Base-by-base conservation (phyloP, 2,113 vertebrate genomes). In the Gallinago media region DNA sequence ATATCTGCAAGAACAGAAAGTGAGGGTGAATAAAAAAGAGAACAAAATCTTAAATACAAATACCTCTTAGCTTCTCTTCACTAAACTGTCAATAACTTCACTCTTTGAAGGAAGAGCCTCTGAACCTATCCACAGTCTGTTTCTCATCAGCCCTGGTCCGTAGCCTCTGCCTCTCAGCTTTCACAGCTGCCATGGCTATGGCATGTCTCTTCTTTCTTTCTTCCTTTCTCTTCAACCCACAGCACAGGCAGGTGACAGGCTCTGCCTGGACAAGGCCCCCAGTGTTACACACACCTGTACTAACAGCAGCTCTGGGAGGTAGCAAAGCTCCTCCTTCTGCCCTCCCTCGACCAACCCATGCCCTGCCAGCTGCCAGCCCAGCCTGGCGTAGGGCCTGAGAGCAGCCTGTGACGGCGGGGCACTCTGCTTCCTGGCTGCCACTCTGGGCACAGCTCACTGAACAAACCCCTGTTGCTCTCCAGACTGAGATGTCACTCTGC, bases 251-350 rank as follows among this genome's bases (percentile, higher is more conserved):
- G 21, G 38, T 29, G 81, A 89, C 49, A 47, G 67, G 11, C 74
- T 80, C 67, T 68, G 72, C 16, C 77, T 14, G 32, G 56, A 52
- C 0, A 2, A 42, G 36, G 40, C 5, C 62, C 22, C 54, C 0
- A 5, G 29, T 23, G 40, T 50, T n/a, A 63, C 0, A 0, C 4
- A 22, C 54, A 82, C 47, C 58, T 49, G 66, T 25, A 75, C 65
- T 0, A 3, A 70, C 70, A 83, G 86, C 59, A 65, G 86, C 71
- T 71, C 17, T 22, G 11, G 59, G 59, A 88, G 40, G 67, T 0
- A 71, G 47, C 38, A 44, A 49, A 83, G 94, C 96, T 94, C 97
- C 96, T 92, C 97, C 96, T 85, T 89, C 27, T 47, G 67, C 52
- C 62, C 58, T 81, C 62, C 78, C 56, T 17, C 40, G 42, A 67